phyloP scores from a whole-genome alignment of 2,888 invertebrate genomes.

The Machimus rusticus region DNA sequence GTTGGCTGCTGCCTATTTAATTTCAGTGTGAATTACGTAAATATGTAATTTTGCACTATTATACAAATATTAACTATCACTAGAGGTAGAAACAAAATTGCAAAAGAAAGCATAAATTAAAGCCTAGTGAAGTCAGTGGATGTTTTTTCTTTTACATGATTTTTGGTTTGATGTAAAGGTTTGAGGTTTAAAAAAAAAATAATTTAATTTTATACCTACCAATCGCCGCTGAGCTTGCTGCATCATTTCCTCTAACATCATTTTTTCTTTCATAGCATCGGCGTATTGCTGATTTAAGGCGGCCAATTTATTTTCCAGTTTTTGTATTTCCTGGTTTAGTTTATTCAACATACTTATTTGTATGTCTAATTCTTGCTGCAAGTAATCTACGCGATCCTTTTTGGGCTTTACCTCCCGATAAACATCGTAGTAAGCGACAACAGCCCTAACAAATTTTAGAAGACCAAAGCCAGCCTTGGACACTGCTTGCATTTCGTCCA shows the following conservation, averaged over 20 bases:
- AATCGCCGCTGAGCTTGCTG: constrained; percentile 62
- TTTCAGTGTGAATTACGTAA: neutral
- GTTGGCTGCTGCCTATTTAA: constrained; percentile 74
- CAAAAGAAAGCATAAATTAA: neutral
- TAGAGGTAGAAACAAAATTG: neutral
- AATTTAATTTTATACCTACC: constrained; percentile 47
- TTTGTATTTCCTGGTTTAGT: constrained; percentile 76
- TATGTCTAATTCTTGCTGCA: constrained; percentile 75
- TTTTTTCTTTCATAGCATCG: constrained; percentile 71
- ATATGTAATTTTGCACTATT: neutral
- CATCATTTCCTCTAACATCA: constrained; percentile 61
- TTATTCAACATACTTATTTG: constrained; percentile 72
- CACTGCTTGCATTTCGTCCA: constrained; percentile 84
- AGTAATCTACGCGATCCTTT: constrained; percentile 79
- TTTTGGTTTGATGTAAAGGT: too few species aligned
- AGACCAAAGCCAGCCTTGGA: constrained; percentile 88
- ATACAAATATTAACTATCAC: neutral
- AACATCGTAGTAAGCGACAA: constrained; percentile 88
- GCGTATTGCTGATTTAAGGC: constrained; percentile 79
- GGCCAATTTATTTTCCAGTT: constrained; percentile 74
- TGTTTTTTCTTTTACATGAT: too few species aligned
- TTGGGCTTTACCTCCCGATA: constrained; percentile 86
- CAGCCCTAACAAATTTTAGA: constrained; percentile 84
- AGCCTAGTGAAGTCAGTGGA: too few species aligned
- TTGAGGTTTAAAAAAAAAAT: too few species aligned